These are phyloP conservation scores for Xanthia icteritia DNA, from an alignment of 2,888 invertebrate genomes.

Conservation along the genomic window DNA sequence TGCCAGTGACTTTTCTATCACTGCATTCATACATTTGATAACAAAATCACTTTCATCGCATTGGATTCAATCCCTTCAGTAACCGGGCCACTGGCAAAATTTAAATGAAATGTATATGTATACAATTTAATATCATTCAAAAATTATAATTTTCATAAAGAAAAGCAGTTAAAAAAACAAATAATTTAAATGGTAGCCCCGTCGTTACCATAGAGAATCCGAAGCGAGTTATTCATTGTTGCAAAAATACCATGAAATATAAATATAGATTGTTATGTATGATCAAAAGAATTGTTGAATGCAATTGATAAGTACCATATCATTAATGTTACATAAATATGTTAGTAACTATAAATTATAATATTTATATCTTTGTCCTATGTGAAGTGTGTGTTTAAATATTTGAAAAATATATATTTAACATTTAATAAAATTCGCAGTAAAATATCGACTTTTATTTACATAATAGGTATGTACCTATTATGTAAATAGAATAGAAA, in stretches of 20 bases:
- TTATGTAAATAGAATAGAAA: too few species aligned
- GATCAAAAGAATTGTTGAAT: slow-evolving; percentile 60
- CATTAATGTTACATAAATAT: slow-evolving; percentile 76
- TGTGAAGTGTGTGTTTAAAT: slow-evolving; percentile 77
- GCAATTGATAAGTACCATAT: slow-evolving; percentile 78
- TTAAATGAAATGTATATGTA: background rate
- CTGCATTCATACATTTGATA: slow-evolving; percentile 1
- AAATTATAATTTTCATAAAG: background rate
- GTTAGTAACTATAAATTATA: slow-evolving; percentile 61
- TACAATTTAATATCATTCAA: background rate
- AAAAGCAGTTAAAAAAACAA: background rate
- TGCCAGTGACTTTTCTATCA: slow-evolving; percentile 1
- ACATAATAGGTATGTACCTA: background rate
- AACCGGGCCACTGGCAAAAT: background rate
- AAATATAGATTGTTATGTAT: slow-evolving; percentile 43
- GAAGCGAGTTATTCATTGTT: slow-evolving; percentile 15
- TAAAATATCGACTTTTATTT: slow-evolving; percentile 60
- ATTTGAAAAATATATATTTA: slow-evolving; percentile 74
- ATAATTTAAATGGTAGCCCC: background rate
- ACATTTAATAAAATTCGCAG: slow-evolving; percentile 82
- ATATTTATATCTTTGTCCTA: slow-evolving; percentile 76
- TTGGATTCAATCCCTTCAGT: background rate
- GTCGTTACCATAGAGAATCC: background rate
- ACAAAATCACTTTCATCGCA: background rate
- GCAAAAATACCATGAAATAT: slow-evolving; percentile 26